phyloP scores from a whole-genome alignment of 2,888 invertebrate species.

The Ophion obscuratus region DNA sequence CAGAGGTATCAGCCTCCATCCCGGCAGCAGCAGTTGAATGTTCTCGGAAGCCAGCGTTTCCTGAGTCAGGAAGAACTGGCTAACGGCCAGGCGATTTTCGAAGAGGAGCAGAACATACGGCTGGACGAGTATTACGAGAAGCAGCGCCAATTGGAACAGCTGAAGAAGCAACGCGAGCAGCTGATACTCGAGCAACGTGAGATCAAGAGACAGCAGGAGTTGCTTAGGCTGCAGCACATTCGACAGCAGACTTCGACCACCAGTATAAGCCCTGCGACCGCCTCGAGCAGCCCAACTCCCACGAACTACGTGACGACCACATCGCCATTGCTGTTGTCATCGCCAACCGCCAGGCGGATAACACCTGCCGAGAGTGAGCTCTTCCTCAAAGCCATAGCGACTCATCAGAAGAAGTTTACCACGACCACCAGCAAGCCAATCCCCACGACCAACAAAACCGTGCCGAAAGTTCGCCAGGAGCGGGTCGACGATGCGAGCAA shows the following conservation, averaged over 20 bases:
- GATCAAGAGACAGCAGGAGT: constrained; percentile 91
- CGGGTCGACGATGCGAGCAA: constrained; percentile 63
- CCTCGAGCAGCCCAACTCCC: constrained; percentile 69
- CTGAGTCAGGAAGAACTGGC: constrained; percentile 72
- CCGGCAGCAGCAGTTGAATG: constrained; percentile 65
- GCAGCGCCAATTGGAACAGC: constrained; percentile 87
- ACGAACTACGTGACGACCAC: constrained; percentile 80
- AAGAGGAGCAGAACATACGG: constrained; percentile 85
- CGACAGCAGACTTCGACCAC: constrained; percentile 85
- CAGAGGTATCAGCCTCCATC: constrained; percentile 58
- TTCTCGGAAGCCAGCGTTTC: constrained; percentile 63
- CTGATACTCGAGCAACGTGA: constrained; percentile 92
- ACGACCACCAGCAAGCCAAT: constrained; percentile 69
- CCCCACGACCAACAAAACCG: constrained; percentile 44
- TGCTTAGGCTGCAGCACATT: constrained; percentile 90
- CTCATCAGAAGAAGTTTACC: constrained; percentile 80
- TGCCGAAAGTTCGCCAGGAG: constrained; percentile 69
- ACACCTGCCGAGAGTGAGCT: constrained; percentile 81
- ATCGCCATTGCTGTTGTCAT: constrained; percentile 74
- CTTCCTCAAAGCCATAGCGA: constrained; percentile 81
- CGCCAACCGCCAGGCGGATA: constrained; percentile 79
- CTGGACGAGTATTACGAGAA: constrained; percentile 87
- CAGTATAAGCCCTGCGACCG: constrained; percentile 52
- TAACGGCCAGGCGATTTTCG: constrained; percentile 84
- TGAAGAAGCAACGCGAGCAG: constrained; percentile 90